Evolutionary conservation across 64 coral and sea anemone genomes (phyloP).

Genomic region (Trachythela sp.): DNA sequence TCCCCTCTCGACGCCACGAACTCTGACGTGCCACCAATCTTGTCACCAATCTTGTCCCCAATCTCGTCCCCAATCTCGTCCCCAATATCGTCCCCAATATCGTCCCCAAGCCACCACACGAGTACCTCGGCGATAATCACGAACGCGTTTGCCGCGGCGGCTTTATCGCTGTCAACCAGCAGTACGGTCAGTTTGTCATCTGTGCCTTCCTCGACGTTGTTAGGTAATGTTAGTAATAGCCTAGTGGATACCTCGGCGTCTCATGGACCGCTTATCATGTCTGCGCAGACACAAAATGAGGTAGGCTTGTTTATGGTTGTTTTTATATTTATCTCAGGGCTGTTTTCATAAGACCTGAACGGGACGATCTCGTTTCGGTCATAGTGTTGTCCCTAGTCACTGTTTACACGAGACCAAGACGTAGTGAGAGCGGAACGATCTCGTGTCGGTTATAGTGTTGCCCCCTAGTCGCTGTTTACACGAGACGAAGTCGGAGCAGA

Average conservation of each 20-base stretch:
- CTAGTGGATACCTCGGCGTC: neutral
- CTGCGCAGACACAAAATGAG: neutral
- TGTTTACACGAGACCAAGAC: neutral
- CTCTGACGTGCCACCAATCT: neutral
- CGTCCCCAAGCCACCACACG: slow-evolving; percentile 1
- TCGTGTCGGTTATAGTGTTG: no score
- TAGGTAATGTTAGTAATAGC: neutral
- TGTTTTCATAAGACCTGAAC: no score
- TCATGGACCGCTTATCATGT: neutral
- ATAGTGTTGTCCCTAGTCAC: no score
- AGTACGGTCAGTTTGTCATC: neutral
- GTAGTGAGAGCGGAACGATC: neutral
- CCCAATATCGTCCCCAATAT: no score
- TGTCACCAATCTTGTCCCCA: no score
- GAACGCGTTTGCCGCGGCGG: neutral
- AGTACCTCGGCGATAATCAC: neutral
- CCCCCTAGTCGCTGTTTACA: no score
- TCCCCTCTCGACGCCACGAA: neutral
- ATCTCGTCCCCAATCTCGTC: no score
- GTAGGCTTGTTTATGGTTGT: neutral
- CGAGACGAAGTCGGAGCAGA: no score
- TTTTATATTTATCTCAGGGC: neutral
- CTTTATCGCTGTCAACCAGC: neutral
- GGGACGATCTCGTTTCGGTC: no score
- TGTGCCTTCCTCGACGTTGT: neutral